These are phyloP conservation scores for Stercorarius parasiticus DNA, from an alignment of 2,113 vertebrate genomes.

Conservation along the genomic window DNA sequence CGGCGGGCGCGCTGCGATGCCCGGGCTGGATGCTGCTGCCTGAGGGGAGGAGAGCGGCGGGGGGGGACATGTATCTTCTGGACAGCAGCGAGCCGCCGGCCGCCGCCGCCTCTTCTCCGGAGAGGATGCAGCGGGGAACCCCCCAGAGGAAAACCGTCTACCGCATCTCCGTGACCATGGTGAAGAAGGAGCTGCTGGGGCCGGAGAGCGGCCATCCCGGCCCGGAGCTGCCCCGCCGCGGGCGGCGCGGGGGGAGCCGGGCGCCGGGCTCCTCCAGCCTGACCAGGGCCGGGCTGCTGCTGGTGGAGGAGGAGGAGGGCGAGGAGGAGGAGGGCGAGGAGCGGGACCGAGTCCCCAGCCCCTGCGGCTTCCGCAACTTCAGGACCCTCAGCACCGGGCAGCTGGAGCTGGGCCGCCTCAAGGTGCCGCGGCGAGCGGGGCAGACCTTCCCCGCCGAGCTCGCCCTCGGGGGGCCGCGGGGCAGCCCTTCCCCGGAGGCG, in stretches of 20 bases:
- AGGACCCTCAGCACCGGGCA: slow-evolving; percentile 91
- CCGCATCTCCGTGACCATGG: slow-evolving; percentile 92
- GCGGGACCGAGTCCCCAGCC: slow-evolving; percentile 28
- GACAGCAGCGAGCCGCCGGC: slow-evolving; percentile 74
- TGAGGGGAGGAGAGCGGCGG: not conserved
- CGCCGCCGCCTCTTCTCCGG: slow-evolving; percentile 67
- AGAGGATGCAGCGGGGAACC: slow-evolving; percentile 81
- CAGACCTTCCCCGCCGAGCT: slow-evolving; percentile 10
- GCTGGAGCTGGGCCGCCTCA: slow-evolving; percentile 85
- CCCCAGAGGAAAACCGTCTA: slow-evolving; percentile 88
- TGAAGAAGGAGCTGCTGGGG: slow-evolving; percentile 86
- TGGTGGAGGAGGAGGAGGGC: slow-evolving; percentile 76
- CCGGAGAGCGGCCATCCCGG: not conserved
- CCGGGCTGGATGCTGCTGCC: not conserved
- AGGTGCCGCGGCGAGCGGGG: slow-evolving; percentile 60
- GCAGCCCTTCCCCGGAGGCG: not conserved
- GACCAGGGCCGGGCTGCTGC: slow-evolving; percentile 41
- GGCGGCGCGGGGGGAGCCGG: not conserved
- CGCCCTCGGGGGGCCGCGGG: not conserved
- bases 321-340: slow-evolving; percentile 75
- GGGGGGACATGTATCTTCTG: slow-evolving; percentile 82
- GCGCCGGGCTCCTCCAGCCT: slow-evolving; percentile 9
- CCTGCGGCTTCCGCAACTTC: slow-evolving; percentile 79
- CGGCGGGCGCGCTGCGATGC: not conserved
- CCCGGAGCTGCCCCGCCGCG: not conserved